phyloP scores from a whole-genome alignment of 2,113 vertebrate genomes.

The Microcebus jonahi region DNA sequence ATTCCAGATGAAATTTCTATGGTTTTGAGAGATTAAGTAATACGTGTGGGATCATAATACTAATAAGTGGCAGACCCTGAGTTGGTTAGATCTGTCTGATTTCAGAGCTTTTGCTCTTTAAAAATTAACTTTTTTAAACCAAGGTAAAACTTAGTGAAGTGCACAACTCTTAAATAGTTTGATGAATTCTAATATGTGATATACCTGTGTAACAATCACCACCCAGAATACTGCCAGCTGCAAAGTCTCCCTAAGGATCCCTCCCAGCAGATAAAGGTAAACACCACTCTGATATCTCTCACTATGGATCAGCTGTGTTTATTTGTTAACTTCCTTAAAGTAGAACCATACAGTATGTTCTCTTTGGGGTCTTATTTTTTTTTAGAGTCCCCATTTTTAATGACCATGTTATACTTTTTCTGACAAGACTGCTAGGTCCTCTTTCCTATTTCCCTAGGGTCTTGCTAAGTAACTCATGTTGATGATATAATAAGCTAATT shows the following conservation, averaged over 20 bases:
- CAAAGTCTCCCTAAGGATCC: not conserved
- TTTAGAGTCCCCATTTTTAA: not conserved
- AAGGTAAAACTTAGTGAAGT: not conserved
- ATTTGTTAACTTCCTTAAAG: not conserved
- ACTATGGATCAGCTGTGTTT: not conserved
- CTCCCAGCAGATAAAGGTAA: not conserved
- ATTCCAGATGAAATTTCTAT: not conserved
- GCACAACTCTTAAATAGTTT: not conserved
- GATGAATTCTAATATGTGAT: not conserved
- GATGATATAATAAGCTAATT: not conserved
- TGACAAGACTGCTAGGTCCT: not conserved
- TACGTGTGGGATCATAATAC: not conserved
- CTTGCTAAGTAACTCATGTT: conserved; percentile 7
- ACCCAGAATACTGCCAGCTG: not conserved
- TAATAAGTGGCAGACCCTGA: not conserved
- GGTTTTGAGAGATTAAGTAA: not conserved
- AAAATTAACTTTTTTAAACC: not conserved
- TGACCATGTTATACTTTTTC: not conserved
- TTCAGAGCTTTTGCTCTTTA: not conserved
- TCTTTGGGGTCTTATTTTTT: conserved; percentile 10
- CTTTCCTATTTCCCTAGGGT: not conserved
- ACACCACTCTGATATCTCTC: not conserved
- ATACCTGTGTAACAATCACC: not conserved
- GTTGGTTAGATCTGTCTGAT: not conserved
- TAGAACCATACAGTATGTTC: not conserved